Evolutionary conservation across 2,797 vertebrate species (phyloP), one percentile per base, ranked within the genome.

Genomic region (Enteromius viviparus): DNA sequence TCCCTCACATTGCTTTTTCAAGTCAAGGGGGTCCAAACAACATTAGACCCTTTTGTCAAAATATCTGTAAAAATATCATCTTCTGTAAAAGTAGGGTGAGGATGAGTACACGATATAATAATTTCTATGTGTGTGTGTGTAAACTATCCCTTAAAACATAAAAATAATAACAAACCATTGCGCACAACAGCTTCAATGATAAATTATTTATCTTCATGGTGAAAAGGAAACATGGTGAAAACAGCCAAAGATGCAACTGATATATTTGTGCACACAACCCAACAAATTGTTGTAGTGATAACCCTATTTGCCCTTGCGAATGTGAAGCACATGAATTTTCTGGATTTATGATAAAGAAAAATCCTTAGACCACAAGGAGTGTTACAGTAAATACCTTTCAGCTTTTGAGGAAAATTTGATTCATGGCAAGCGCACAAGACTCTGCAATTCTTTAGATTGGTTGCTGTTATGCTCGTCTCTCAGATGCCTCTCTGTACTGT

Each of bases 361-460:
- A 42, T 80, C 3, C 26, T 14, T 2, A 29, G 23, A 42, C 49
- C 78, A 40, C 79, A 72, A 60, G 19, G 14, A 72, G 40, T 70
- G 77, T 79, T 62, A 34, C 69, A 81, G 42, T 81, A 40, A 81
- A 64, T 81, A 74, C n/a, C 45, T 74, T 62, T 72, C 26, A 62
- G 69, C 51, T 45, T 47, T 72, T 81, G 69, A 80, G 34, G 21
- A 42, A 75, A 53, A 82, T 53, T 26, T 75, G 45, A 82, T 75
- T 75, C 15, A 32, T 81, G 19, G 69, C 55, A 49, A 5, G 29
- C 15, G 29, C 42, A 72, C 29, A 3, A 62, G 12, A 23, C 23
- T 29, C 26, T 62, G 66, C 34, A 80, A 19, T 76, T 53, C 49
- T 83, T 72, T 72, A 70, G 51, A 82, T 66, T 47, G n/a, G 19